These are phyloP conservation scores for Neoitamus cyanurus DNA, from an alignment of 2,888 invertebrate species.

Conservation along the genomic window DNA sequence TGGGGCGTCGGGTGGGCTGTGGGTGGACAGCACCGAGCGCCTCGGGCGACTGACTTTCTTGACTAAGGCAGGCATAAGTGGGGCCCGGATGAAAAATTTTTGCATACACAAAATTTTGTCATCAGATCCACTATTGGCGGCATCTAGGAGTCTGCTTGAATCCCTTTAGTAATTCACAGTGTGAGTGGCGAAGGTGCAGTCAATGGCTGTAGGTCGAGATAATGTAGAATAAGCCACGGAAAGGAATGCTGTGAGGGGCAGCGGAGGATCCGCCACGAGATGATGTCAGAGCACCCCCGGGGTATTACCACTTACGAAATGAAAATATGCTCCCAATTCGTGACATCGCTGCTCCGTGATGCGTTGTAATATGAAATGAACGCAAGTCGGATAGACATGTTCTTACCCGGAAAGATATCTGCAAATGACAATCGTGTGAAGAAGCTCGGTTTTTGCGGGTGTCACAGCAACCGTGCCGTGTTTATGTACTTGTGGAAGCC, in stretches of 20 bases:
- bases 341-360: constrained; percentile 30
- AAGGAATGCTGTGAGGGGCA: neutral
- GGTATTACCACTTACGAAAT: constrained; percentile 36
- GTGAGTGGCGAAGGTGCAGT: constrained; percentile 34
- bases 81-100: constrained; percentile 41
- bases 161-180: constrained; percentile 34
- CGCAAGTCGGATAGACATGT: constrained; percentile 36
- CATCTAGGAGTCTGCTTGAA: constrained; percentile 1
- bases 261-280: neutral
- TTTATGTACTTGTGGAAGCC: neutral
- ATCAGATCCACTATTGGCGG: constrained; percentile 32
- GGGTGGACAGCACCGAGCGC: neutral
- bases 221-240: constrained; percentile 26
- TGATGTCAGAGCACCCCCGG: constrained; percentile 20
- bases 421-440: constrained; percentile 39
- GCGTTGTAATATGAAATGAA: constrained; percentile 24
- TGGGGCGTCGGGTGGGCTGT: neutral
- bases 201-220: constrained; percentile 35
- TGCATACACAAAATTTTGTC: constrained; percentile 44
- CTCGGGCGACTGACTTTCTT: constrained; percentile 16
- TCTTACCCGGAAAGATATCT: constrained; percentile 45
- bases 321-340: constrained; percentile 39
- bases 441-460: neutral
- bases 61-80: neutral
- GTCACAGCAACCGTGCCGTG: neutral